Base-by-base conservation (phyloP, 2,888 invertebrate genomes). In the Campoplex nolae region DNA sequence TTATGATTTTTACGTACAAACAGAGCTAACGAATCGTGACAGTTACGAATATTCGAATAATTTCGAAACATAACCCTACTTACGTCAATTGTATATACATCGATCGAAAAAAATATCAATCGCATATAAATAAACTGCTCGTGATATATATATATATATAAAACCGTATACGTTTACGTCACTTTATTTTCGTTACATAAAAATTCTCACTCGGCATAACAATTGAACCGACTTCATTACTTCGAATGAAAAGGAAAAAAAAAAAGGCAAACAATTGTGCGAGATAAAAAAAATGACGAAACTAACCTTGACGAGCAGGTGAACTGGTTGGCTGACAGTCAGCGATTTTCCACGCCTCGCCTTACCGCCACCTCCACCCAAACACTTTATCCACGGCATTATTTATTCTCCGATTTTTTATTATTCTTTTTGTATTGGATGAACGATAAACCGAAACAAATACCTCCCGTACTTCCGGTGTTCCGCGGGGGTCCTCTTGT, bases 311-410 rank as follows among this genome's bases (percentile, higher is more conserved):
- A 94, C 93, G 84, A 94, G 93, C 91, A 94, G 93, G 92, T 94
- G 94, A 91, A 94, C 92, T 90, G 94, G 94, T 81, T 94, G 94
- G 90, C 94, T 94, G 93, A 94, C 94, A 88, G 93, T 94, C 88
- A 94, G 92, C 90, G 92, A 92, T 91, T 94, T 94, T 90, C 92
- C 93, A 88, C 93, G 92, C 89, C 93, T 92, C 90, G 92, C 91
- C 91, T 94, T 94, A 81, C 92, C 92, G 90, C 92, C 93, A 84
- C 92, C 92, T 87, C 94, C 94, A 84, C 94, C 93, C 89, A 94
- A 91, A 90, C 94, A 94, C 92, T 93, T 94, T 91, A 94, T 94
- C 94, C 94, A 94, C 93, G 94, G 94, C 94, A 94, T 94, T 91
- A 94, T 94, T 91, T 91, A 92, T 79, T 51, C 32, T 32, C 91